Base-by-base conservation (phyloP, 2,113 vertebrate genomes). In the Dendrocopos noguchii region DNA sequence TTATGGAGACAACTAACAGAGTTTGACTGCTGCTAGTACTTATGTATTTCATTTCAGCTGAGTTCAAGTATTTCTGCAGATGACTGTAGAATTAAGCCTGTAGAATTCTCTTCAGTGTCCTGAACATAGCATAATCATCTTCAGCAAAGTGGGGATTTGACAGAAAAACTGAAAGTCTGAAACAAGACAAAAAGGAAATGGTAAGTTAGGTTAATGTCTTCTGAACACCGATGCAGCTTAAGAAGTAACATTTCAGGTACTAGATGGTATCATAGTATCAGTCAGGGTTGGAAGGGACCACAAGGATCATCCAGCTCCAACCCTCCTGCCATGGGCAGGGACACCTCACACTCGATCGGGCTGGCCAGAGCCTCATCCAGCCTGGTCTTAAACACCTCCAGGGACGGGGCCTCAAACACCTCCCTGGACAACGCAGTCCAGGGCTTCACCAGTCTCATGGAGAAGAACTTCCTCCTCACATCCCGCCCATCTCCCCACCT, bases 1-100 rank as follows among this genome's bases (percentile, higher is more conserved):
- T 6, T 10, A 3, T 1, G 0, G 33, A 1, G 7, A 50, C 18
- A 65, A 20, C 33, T 55, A 50, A 17, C 6, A 59, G 21, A 42
- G 28, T 24, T 61, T 81, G 24, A 47, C 47, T 59, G 25, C 7
- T 57, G 17, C 15, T 67, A 60, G 15, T 42, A 60, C 33, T 59
- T 68, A 34, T 1, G 16, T 75, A 78, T 82, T 68, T 78, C 15
- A 29, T 46, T 65, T 60, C 60, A 75, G 29, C 3, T 44, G 63
- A 60, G 52, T 55, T 70, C 63, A 47, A 27, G 39, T 65, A 36
- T 56, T 71, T 84, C 74, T 80, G 21, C 15, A 71, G 52, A 74
- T 25, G 39, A n/a, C 8, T 29, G 9, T 50, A 84, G 34, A 36
- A 36, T 7, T 55, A 67, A 70, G 3, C 16, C 19, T 84, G 50